Conservation (phyloP, 2,888 invertebrate genomes). For the Phaonia tiefii region DNA sequence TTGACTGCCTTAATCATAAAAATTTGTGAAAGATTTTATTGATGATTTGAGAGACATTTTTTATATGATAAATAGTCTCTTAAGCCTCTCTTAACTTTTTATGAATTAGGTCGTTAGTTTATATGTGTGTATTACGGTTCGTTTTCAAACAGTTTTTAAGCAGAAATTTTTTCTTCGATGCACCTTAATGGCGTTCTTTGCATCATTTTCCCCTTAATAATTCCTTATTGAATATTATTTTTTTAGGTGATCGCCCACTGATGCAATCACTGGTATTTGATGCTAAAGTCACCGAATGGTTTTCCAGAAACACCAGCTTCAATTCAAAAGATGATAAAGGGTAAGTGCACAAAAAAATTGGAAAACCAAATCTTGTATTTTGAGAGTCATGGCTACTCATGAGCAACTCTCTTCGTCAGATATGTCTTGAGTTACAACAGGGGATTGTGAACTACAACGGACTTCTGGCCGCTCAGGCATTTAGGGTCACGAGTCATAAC, state of each 20-base stretch:
- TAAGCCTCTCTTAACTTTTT: too few relatives aligned
- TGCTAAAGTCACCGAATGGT: constrained; percentile 93
- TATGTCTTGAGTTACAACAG: too few relatives aligned
- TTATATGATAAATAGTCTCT: too few relatives aligned
- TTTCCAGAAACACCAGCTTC: constrained; percentile 88
- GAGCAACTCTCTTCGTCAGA: too few relatives aligned
- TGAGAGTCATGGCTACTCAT: too few relatives aligned
- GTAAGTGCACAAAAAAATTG: constrained; percentile 80
- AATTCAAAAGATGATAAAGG: constrained; percentile 87
- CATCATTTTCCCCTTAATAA: constrained; percentile 7
- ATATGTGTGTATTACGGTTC: constrained; percentile 1
- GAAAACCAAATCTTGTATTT: too few relatives aligned
- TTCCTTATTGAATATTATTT: constrained; percentile 24
- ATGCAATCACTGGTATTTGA: constrained; percentile 93
- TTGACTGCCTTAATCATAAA: too few relatives aligned
- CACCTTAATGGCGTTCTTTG: constrained; percentile 25
- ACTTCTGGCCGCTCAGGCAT: too few relatives aligned
- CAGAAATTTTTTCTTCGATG: constrained; percentile 24
- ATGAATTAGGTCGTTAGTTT: too few relatives aligned
- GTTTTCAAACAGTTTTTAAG: constrained; percentile 37
- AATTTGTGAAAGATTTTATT: too few relatives aligned
- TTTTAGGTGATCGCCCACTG: constrained; percentile 90
- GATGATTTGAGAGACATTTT: too few relatives aligned
- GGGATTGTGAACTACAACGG: too few relatives aligned
- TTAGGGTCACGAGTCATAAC: background rate